Percentiles rank a stretch among this genome's conserved stretches.
phyloP scores from a whole-genome alignment of 2,113 vertebrate species.

The Neoarius graeffei region DNA sequence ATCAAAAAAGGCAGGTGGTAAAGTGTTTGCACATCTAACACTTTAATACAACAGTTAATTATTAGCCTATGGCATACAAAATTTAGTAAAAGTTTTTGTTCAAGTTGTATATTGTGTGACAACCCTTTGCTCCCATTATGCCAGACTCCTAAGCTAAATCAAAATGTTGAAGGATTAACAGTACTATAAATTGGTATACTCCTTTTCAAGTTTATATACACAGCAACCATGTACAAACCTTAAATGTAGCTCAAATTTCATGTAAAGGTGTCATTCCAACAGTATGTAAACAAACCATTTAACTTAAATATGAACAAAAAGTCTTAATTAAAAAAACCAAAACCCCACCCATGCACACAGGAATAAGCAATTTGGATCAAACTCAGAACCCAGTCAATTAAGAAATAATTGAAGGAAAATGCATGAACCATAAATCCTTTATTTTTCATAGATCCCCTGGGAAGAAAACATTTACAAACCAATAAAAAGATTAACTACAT shows the following conservation, averaged over 20 bases:
- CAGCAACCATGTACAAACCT: conserved; percentile 75
- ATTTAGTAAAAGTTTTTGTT: neutral
- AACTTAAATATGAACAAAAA: conserved; percentile 87
- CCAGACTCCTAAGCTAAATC: conserved; percentile 66
- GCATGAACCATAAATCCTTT: neutral
- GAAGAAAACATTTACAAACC: neutral
- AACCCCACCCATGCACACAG: neutral
- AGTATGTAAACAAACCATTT: conserved; percentile 87
- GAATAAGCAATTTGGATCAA: conserved; percentile 14
- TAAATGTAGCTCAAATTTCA: conserved; percentile 58
- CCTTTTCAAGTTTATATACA: conserved; percentile 68
- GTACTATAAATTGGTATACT: conserved; percentile 71
- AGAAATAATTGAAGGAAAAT: neutral
- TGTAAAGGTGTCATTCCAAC: conserved; percentile 83
- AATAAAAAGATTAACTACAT: conserved; percentile 1
- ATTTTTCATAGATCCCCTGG: neutral
- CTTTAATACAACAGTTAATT: too few relatives aligned
- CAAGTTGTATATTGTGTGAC: neutral
- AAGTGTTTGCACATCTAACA: neutral
- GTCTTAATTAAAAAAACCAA: conserved; percentile 46
- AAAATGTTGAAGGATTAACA: conserved; percentile 81
- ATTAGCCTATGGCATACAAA: neutral
- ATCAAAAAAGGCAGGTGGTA: neutral
- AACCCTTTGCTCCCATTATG: neutral
- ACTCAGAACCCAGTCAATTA: neutral